These are phyloP conservation scores for Oxystoma pomonae DNA, from an alignment of 2,888 invertebrate genomes.

Conservation along the genomic window DNA sequence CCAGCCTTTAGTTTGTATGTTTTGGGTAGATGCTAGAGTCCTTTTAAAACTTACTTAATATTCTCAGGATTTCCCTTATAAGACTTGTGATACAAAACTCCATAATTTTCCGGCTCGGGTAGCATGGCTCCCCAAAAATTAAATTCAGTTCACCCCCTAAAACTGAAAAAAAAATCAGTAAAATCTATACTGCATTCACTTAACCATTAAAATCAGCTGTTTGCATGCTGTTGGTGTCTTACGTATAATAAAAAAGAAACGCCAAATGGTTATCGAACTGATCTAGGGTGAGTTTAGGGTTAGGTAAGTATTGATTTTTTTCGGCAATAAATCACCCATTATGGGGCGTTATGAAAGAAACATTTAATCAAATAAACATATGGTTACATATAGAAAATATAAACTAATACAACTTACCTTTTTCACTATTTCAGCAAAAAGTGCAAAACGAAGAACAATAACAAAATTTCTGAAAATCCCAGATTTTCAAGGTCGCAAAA, in stretches of 20 bases:
- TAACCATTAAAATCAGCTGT: too few relatives aligned
- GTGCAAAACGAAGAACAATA: background rate
- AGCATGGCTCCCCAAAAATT: too few relatives aligned
- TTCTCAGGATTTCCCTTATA: slow-evolving; percentile 43
- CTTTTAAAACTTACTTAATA: slow-evolving; percentile 41
- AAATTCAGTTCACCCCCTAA: too few relatives aligned
- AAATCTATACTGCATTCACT: too few relatives aligned
- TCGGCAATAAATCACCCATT: slow-evolving; percentile 1
- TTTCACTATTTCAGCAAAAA: background rate
- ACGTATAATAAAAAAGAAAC: too few relatives aligned
- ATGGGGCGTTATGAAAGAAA: too few relatives aligned
- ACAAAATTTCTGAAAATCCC: background rate
- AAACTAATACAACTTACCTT: background rate
- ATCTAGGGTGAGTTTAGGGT: background rate
- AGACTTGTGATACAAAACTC: slow-evolving; percentile 44
- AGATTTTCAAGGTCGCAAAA: background rate
- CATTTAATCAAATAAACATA: too few relatives aligned
- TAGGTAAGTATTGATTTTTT: slow-evolving; percentile 10
- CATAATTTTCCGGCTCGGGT: slow-evolving; percentile 46
- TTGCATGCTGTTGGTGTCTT: too few relatives aligned
- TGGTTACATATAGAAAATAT: too few relatives aligned
- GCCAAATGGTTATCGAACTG: too few relatives aligned
- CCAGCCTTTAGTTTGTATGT: too few relatives aligned
- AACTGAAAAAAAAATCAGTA: background rate
- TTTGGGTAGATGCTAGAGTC: too few relatives aligned